A percentile compares a stretch with the other conserved stretches of the same genome.
Conservation (phyloP, 2,797 vertebrate genomes). For the Borostomias antarcticus region DNA sequence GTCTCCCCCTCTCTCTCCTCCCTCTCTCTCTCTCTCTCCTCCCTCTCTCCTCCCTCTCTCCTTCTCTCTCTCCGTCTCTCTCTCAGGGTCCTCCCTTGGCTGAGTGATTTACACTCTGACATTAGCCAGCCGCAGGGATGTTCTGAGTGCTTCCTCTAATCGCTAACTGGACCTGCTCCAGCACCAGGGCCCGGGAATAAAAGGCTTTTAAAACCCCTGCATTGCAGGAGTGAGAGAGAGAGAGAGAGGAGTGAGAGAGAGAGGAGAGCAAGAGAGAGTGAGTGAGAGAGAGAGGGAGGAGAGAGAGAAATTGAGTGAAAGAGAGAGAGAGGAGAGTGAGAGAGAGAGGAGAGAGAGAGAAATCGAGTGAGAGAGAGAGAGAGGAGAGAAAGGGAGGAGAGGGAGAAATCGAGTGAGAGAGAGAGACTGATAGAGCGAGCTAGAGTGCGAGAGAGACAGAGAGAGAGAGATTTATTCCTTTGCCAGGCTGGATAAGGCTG, state of each 20-base stretch:
- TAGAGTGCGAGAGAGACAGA: background rate
- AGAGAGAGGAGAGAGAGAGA: background rate
- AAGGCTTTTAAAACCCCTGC: slow-evolving; percentile 49
- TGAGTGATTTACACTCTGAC: slow-evolving; percentile 50
- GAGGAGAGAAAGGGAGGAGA: background rate
- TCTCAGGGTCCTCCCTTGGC: background rate
- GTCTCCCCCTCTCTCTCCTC: background rate
- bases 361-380: background rate
- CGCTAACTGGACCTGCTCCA: slow-evolving; percentile 51
- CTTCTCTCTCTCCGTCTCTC: background rate
- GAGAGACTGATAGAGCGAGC: slow-evolving; percentile 7
- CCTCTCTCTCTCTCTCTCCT: background rate
- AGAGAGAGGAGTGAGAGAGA: slow-evolving; percentile 9
- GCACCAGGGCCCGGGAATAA: slow-evolving; percentile 10
- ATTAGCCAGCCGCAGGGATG: slow-evolving; percentile 41
- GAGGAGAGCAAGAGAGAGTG: slow-evolving; percentile 6
- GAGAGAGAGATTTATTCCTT: background rate
- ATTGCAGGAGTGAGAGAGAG: slow-evolving; percentile 44
- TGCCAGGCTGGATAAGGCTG: slow-evolving; percentile 31
- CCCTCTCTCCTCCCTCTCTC: slow-evolving; percentile 2
- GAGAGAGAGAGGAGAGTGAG: background rate
- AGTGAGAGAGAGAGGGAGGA: slow-evolving; percentile 7
- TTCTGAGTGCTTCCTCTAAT: slow-evolving; percentile 49
- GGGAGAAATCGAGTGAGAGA: slow-evolving; percentile 1
- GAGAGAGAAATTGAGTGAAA: slow-evolving; percentile 2